These are phyloP conservation scores for Pocota personata DNA, from an alignment of 2,888 invertebrate species.

Conservation along the genomic window DNA sequence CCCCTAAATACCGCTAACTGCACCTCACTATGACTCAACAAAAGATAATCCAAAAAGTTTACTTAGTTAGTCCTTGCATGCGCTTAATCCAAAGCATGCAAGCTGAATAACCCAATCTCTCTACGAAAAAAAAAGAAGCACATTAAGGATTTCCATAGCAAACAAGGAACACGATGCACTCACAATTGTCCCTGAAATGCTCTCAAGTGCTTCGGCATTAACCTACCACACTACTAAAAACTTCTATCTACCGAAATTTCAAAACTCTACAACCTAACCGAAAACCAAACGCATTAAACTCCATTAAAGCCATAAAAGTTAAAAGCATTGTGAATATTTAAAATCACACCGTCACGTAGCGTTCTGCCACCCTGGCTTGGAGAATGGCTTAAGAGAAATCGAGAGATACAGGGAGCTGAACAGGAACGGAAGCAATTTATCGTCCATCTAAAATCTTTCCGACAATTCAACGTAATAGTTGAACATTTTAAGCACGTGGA, in stretches of 20 bases:
- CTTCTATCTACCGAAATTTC: slow-evolving; percentile 16
- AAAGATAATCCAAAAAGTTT: background rate
- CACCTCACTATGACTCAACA: background rate
- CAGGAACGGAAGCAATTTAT: slow-evolving; percentile 54
- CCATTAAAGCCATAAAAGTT: slow-evolving; percentile 71
- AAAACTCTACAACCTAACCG: slow-evolving; percentile 28
- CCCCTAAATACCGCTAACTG: background rate
- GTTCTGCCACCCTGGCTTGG: background rate
- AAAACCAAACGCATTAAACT: slow-evolving; percentile 62
- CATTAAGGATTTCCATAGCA: slow-evolving; percentile 34
- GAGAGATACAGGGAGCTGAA: background rate
- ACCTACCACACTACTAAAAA: slow-evolving; percentile 34
- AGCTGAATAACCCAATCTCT: background rate
- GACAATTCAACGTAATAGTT: slow-evolving; percentile 66
- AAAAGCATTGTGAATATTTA: slow-evolving; percentile 71
- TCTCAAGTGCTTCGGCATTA: slow-evolving; percentile 31
- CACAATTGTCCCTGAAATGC: slow-evolving; percentile 24
- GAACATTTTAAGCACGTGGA: slow-evolving; percentile 63
- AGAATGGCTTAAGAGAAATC: background rate
- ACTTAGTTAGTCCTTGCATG: background rate
- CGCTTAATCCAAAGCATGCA: background rate
- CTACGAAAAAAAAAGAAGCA: background rate
- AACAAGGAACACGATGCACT: slow-evolving; percentile 32
- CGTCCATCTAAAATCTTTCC: slow-evolving; percentile 63
- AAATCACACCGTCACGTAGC: slow-evolving; percentile 63